Base-by-base conservation (phyloP, 1,140 invertebrate genomes). In the Heliconius nattereri region DNA sequence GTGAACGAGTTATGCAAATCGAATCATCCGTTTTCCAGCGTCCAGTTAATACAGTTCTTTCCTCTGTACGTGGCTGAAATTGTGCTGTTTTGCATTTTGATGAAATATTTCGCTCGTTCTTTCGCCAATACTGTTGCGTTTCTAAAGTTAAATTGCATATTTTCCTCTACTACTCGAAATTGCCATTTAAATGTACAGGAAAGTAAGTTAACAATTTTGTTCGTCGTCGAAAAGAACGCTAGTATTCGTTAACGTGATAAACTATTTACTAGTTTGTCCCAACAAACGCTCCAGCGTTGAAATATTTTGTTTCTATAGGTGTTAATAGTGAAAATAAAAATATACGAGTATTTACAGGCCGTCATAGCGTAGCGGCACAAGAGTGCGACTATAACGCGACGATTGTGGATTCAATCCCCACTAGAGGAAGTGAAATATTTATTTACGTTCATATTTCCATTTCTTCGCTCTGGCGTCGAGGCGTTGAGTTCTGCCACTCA, bases 1-100 rank as follows among this genome's bases (percentile, higher is more conserved):
- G 87, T 89, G 88, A 90, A 89, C 87, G 87, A 88, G 90, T 91
- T 92, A 92, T 92, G 90, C 88, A 92, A 91, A 92, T 92, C 80
- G 82, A 88, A 87, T 92, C 90, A 92, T 91, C 89, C 88, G 91
- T 91, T 89, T 91, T 85, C 85, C 89, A 88, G 78, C 87, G 90
- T 87, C 89, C 89, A 84, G 89, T 90, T 92, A 92, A 90, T 90
- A 87, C 85, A 86, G 87, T 91, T 91, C 91, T 88, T 91, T 90
- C 89, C 85, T 83, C 80, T 85, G 84, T 84, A 83, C 79, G 84
- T 83, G 86, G 83, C 80, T 85, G 86, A 87, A 88, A 90, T 88
- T 89, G 84, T 83, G 82, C 88, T 90, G 80, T 87, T 91, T 90
- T 90, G 87, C 90, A 91, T 91, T 91, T 91, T 90, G 86, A 90